Evolutionary conservation across 2,113 vertebrate species (phyloP), one percentile per base, ranked within the genome.

Genomic region (Pardalotus punctatus): DNA sequence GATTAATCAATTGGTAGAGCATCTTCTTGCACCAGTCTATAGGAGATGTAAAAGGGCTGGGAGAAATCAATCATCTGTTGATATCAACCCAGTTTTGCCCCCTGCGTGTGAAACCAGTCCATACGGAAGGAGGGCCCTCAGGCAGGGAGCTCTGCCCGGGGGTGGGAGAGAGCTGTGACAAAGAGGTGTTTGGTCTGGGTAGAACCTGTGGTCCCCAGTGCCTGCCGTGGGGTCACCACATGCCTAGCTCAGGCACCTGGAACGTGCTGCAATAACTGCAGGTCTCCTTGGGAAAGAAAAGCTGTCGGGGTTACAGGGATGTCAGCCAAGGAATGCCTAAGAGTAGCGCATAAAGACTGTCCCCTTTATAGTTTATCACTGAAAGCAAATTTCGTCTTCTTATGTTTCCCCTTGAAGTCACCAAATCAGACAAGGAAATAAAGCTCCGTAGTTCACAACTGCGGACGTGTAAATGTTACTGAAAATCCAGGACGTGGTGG

Each of bases 1-100:
- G 2, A 57, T n/a, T 53, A 31, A 40, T 53, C 50, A 5, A 25
- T 57, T 36, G 33, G 18, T 27, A 27, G 16, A 70, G 2, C 5
- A 3, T 14, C 2, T 50, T 93, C 35, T 86, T 50, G 5, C 0
- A 1, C 8, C 1, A 1, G 10, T 5, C 13, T 81, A 1, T n/a
- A 51, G 70, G 45, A 72, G 93, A 51, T 14, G 4, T 20, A 33
- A 51, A 42, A 85, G 27, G 9, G 2, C 25, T 47, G 16, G 9
- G 28, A 53, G 36, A 88, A 70, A 47, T 4, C 6, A 47, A 33
- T 9, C 42, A 5, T 14, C 22, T n/a, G 11, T 21, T 66, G 18
- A 38, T 3, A 2, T 5, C 21, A 74, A 19, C 6, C 25, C 9
- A 15, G 13, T 11, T 79, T 79, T 2, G 1, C 5, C 13, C 10